A percentile compares a stretch with the other conserved stretches of the same genome.
Evolutionary conservation across 2,888 invertebrate species (phyloP).

Genomic region (Petrolisthes manimaculis): DNA sequence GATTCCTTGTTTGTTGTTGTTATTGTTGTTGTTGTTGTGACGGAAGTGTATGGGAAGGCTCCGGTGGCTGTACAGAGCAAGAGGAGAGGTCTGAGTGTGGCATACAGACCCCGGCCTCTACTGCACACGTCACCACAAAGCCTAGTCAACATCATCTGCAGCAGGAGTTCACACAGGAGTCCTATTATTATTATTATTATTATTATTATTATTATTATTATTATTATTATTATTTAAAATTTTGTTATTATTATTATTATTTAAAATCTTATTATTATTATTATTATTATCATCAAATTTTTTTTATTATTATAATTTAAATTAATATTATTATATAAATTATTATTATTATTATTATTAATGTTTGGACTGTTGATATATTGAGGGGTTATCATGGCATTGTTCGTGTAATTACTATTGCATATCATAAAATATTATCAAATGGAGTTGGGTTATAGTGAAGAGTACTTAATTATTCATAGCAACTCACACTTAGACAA

Average conservation of each 20-base stretch:
- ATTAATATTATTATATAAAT: background rate
- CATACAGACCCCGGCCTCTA: too few species aligned
- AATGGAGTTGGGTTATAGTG: too few species aligned
- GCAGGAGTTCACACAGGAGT: too few species aligned
- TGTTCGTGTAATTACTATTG: background rate
- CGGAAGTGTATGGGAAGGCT: too few species aligned
- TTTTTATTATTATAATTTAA: background rate
- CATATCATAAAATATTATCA: background rate
- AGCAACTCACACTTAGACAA: background rate
- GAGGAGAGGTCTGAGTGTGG: too few species aligned
- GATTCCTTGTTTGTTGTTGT: too few species aligned
- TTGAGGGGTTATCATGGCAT: background rate
- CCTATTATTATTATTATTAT: conserved; percentile 7
- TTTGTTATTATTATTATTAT: conserved; percentile 4
- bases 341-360: conserved; percentile 4
- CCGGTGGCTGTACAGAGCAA: too few species aligned
- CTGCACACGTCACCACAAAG: too few species aligned
- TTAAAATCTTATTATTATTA: too few species aligned
- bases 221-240: background rate
- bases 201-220: conserved; percentile 7
- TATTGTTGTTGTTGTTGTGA: too few species aligned
- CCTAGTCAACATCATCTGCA: too few species aligned
- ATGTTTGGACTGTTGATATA: background rate
- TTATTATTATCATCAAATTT: background rate
- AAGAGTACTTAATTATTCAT: conserved; percentile 1